phyloP scores from a whole-genome alignment of 2,113 vertebrate species.

The Jacana jacana region DNA sequence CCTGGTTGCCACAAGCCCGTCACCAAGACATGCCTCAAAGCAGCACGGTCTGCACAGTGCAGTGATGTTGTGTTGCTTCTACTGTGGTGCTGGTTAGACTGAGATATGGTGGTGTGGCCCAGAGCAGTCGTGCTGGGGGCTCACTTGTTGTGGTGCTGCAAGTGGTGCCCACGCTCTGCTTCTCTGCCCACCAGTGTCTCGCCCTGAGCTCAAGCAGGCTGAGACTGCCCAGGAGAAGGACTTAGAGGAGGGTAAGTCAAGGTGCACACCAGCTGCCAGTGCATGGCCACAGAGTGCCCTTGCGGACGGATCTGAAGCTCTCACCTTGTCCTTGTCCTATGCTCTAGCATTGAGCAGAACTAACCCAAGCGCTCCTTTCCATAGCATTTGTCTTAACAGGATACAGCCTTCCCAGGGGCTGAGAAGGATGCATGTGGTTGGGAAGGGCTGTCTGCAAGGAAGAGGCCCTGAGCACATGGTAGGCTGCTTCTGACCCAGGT shows the following conservation, averaged over 20 bases:
- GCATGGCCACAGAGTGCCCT: slow-evolving; percentile 17
- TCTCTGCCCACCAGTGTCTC: slow-evolving; percentile 58
- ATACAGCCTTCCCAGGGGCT: neutral
- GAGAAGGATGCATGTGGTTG: neutral
- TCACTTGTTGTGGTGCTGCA: neutral
- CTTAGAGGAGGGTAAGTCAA: slow-evolving; percentile 52
- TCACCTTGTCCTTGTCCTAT: neutral
- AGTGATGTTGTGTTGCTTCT: neutral
- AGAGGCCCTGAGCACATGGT: neutral
- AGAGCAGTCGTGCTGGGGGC: neutral
- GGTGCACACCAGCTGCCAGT: neutral
- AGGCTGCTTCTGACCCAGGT: neutral
- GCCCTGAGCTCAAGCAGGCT: slow-evolving; percentile 46
- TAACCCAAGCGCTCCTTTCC: neutral
- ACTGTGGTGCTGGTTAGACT: neutral
- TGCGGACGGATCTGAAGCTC: neutral
- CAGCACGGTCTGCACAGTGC: rapidly evolving
- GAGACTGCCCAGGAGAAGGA: slow-evolving; percentile 53
- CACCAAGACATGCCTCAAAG: neutral
- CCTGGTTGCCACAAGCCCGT: neutral
- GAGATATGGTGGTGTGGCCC: neutral
- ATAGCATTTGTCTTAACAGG: neutral
- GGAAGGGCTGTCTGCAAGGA: neutral
- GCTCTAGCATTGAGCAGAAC: neutral
- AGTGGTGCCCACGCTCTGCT: neutral